Base-by-base conservation (phyloP, 1,140 invertebrate species). In the Pinna nobilis region DNA sequence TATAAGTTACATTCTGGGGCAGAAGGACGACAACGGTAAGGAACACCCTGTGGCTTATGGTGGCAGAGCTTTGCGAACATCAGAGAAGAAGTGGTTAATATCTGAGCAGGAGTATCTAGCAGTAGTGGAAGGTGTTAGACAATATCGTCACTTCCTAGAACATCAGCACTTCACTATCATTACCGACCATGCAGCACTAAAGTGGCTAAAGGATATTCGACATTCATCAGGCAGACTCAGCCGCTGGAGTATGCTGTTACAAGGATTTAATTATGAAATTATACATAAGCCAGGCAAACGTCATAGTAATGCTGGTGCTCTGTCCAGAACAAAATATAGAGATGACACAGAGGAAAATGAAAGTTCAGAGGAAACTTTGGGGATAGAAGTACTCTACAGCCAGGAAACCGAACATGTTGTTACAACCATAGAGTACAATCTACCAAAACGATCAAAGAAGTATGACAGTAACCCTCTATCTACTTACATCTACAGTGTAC, bases 41-140 rank as follows among this genome's bases (percentile, higher is more conserved):
- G 77, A 77, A 63, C 59, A 64, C 69, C 65, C 66, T 0, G 75
- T 82, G 28, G 70, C 70, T 9, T 82, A 80, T 77, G 78, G 70
- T 32, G 76, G 79, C 15, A 49, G 76, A 39, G 4, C 59, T 32
- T 41, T 81, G 18, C 25, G 13, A 11, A 30, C 25, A 32, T 59
- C 53, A 44, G 75, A 80, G 59, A 37, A 51, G 5, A 75, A 65
- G 37, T 78, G 63, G 60, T 30, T 35, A 13, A 33, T 66, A 20
- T 64, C 76, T 1, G 60, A 77, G 32, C 49, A 28, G 13, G 76
- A 77, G 57, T 37, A 59, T 15, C 25, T 72, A 20, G 60, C 55
- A 51, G 30, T 79, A 33, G 50, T 76, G 15, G 69, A 75, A 47
- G 73, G 50, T 6, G 25, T 79, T 15, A 61, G 57, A 39, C 18